These are phyloP conservation scores for Thera britannica DNA, from an alignment of 2,888 invertebrate genomes.

Conservation along the genomic window DNA sequence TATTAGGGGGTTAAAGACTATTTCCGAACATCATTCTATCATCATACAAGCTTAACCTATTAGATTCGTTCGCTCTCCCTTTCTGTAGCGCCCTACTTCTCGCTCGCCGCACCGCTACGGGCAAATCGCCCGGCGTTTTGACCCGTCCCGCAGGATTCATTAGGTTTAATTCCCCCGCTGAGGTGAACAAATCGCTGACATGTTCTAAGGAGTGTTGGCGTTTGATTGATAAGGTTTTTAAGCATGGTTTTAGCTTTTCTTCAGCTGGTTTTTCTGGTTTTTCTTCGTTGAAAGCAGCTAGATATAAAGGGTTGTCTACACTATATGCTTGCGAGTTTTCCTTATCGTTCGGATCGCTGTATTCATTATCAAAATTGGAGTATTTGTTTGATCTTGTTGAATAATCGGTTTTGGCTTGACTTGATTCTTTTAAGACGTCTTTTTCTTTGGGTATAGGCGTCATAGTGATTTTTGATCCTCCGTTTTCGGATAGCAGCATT, in stretches of 20 bases:
- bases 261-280: slow-evolving; percentile 56
- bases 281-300: slow-evolving; percentile 75
- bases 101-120: slow-evolving; percentile 90
- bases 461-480: slow-evolving; percentile 79
- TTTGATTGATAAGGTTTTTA: slow-evolving; percentile 69
- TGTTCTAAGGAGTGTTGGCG: slow-evolving; percentile 90
- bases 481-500: slow-evolving; percentile 77
- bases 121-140: slow-evolving; percentile 93
- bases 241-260: slow-evolving; percentile 58
- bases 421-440: slow-evolving; percentile 74
- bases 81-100: slow-evolving; percentile 85
- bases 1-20: slow-evolving; percentile 54
- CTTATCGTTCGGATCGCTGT: slow-evolving; percentile 77
- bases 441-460: slow-evolving; percentile 69
- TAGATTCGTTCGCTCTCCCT: slow-evolving; percentile 79
- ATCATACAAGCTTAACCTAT: slow-evolving; percentile 93
- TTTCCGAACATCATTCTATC: slow-evolving; percentile 93
- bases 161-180: slow-evolving; percentile 87
- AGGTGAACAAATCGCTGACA: slow-evolving; percentile 90
- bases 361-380: slow-evolving; percentile 77
- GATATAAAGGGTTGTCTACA: slow-evolving; percentile 75
- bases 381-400: slow-evolving; percentile 76
- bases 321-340: slow-evolving; percentile 72
- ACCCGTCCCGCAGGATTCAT: slow-evolving; percentile 91
- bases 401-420: slow-evolving; percentile 67